These are phyloP conservation scores for Drosophila quadrilineata DNA, from an alignment of 1,140 invertebrate species.

Conservation along the genomic window DNA sequence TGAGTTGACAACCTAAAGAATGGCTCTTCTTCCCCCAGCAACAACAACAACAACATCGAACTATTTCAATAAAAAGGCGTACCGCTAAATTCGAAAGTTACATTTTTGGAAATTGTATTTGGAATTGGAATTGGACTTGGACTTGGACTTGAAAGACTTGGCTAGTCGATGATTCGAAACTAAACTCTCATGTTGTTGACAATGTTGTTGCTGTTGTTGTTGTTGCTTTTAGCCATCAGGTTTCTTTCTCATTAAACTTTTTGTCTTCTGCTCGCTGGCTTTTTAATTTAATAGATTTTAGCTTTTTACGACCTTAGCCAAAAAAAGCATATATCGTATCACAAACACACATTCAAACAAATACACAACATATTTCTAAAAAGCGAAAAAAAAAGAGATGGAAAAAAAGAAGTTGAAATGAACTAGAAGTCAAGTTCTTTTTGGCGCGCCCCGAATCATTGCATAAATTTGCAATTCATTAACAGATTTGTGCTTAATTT, in stretches of 20 bases:
- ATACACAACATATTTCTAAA: background rate
- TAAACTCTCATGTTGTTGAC: too few species aligned
- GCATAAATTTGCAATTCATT: conserved; percentile 79
- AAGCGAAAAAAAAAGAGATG: background rate
- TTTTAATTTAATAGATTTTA: conserved; percentile 74
- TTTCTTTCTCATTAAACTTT: conserved; percentile 79
- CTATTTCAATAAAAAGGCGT: conserved; percentile 78
- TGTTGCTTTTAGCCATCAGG: conserved; percentile 49
- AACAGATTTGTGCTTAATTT: conserved; percentile 68
- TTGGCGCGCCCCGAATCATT: conserved; percentile 61
- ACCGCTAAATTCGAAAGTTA: conserved; percentile 79
- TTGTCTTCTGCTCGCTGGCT: conserved; percentile 38
- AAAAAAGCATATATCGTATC: conserved; percentile 33
- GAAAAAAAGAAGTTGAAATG: conserved; percentile 45
- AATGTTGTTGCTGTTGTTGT: too few species aligned
- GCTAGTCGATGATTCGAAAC: too few species aligned
- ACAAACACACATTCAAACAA: too few species aligned
- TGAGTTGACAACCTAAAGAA: conserved; percentile 78
- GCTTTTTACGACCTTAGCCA: conserved; percentile 57
- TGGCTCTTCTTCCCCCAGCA: conserved; percentile 57
- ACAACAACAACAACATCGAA: conserved; percentile 41
- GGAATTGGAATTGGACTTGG: too few species aligned
- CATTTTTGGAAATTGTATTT: conserved; percentile 79
- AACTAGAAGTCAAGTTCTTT: conserved; percentile 80
- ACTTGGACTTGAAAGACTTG: too few species aligned